Evolutionary conservation across 2,113 vertebrate species (phyloP), one percentile per base, ranked within the genome.

Genomic region (Ptyas mucosa): DNA sequence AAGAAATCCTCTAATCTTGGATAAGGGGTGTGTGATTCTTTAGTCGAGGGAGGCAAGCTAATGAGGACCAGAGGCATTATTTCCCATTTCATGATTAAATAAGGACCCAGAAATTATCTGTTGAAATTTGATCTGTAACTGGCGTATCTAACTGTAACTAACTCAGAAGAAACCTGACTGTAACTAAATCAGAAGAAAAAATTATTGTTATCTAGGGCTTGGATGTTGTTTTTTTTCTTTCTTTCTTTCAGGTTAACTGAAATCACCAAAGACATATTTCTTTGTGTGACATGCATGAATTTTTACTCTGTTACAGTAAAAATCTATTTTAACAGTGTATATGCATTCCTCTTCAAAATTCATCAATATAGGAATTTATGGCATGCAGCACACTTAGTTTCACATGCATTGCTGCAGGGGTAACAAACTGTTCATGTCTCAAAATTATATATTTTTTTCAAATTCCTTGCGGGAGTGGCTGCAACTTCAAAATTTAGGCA

Each of bases 201-300:
- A 39, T 75, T 75, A 39, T 75, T 39, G 12, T 75, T 34, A 39
- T 75, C n/a, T 34, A 75, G 69, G n/a, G 6, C n/a, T 75, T 34
- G n/a, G n/a, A 8, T 34, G 7, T 61, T 51, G 1, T 0, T 57
- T 21, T 6, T 0, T 2, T n/a, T 61, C 3, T n/a, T 64, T 2
- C 29, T 46, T 46, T 46, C 43, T 46, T 46, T 46, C 43, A 46
- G 43, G 43, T 46, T 46, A 46, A 46, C 43, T 46, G 43, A 46
- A 46, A 46, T 46, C 3, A 81, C 8, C 21, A 34, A 81, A 39
- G 34, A 81, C 8, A 21, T 81, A 34, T 81, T 39, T 43, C 75
- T 81, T 39, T 39, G 6, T 81, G 75, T 81, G 75, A 9, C 34
- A 81, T 21, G 34, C 34, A 21, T 21, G 75, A 39, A 43, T 21